These are phyloP conservation scores for Phorcus lineatus DNA, from an alignment of 2,888 invertebrate species.

Conservation along the genomic window DNA sequence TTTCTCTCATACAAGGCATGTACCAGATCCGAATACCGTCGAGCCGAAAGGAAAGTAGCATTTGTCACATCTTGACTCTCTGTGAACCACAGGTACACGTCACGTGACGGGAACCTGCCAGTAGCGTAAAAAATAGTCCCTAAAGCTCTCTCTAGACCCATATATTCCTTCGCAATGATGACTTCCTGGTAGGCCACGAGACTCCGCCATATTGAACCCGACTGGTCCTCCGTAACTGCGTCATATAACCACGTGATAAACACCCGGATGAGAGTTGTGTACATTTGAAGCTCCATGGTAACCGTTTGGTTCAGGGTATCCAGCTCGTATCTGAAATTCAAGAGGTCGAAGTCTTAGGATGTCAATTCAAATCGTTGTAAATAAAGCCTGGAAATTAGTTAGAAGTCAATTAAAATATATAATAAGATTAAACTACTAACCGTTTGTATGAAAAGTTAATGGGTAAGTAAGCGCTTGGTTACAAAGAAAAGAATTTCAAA, in stretches of 20 bases:
- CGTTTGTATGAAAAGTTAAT: too few species aligned
- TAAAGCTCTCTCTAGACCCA: constrained; percentile 64
- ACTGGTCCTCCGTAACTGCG: constrained; percentile 74
- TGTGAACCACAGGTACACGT: constrained; percentile 63
- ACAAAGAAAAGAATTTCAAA: too few species aligned
- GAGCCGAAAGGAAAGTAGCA: constrained; percentile 61
- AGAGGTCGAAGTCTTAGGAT: too few species aligned
- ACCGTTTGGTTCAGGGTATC: constrained; percentile 45
- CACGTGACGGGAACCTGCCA: constrained; percentile 59
- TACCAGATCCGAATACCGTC: constrained; percentile 60
- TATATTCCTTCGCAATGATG: constrained; percentile 63
- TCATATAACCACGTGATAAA: constrained; percentile 68
- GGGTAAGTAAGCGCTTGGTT: too few species aligned
- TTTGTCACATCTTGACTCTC: constrained; percentile 67
- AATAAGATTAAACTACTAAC: too few species aligned
- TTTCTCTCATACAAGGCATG: constrained; percentile 57
- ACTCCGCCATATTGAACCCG: constrained; percentile 63
- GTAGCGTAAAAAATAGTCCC: constrained; percentile 66
- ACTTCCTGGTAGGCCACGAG: constrained; percentile 68
- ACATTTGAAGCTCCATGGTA: constrained; percentile 63
- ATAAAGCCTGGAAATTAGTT: too few species aligned
- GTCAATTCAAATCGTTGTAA: too few species aligned
- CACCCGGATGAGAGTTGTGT: constrained; percentile 62
- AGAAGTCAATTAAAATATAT: too few species aligned
- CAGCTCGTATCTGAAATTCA: constrained; percentile 45